Evolutionary conservation across 2,113 vertebrate genomes (phyloP).

Genomic region (Noturus placidus): DNA sequence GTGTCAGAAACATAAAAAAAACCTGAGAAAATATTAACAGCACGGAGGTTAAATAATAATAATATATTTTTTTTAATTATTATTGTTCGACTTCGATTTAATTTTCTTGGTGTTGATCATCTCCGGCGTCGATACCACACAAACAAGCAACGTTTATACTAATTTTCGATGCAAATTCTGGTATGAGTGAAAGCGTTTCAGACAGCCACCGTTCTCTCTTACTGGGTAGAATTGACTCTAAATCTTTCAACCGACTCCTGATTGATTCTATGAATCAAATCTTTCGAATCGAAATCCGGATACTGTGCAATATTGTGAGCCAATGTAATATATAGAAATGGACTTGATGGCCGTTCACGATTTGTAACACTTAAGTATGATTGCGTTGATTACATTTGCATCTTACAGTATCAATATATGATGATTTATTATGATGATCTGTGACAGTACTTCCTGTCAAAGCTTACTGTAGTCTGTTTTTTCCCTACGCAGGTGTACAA

Average conservation of each 20-base stretch:
- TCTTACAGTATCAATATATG: neutral
- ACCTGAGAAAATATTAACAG: neutral
- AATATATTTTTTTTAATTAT: too few species aligned
- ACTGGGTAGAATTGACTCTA: neutral
- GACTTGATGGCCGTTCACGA: neutral
- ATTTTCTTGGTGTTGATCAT: neutral
- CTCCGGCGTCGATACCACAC: neutral
- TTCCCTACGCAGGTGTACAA: constrained; percentile 22
- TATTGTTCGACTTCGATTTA: neutral
- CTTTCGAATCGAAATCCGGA: neutral
- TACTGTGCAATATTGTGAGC: neutral
- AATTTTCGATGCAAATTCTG: neutral
- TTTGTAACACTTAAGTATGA: neutral
- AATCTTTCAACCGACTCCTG: neutral
- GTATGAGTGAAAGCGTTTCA: neutral
- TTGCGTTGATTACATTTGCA: neutral
- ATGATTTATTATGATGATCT: neutral
- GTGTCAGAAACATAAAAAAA: neutral
- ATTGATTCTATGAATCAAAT: neutral
- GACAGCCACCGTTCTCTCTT: neutral
- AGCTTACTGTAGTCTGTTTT: neutral
- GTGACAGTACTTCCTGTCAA: neutral
- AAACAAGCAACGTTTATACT: neutral
- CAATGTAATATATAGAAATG: neutral
- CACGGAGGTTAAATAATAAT: neutral